A percentile compares a stretch with the other conserved stretches of the same genome.
These are phyloP conservation scores for Epistrophe eligans DNA, from an alignment of 2,888 invertebrate genomes.

Conservation along the genomic window DNA sequence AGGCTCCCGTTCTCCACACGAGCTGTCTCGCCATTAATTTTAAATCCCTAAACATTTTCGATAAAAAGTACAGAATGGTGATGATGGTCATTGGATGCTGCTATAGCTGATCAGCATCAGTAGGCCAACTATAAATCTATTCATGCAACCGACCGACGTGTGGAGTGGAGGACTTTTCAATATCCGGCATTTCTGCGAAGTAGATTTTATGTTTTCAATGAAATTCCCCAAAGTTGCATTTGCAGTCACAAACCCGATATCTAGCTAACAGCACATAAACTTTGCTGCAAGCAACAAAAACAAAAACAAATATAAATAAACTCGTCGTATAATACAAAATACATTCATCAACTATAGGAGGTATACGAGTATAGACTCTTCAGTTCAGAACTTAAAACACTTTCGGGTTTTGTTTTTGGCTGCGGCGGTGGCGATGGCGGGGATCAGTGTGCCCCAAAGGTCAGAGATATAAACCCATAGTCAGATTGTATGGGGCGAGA, in stretches of 20 bases:
- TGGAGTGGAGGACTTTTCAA: constrained; percentile 9
- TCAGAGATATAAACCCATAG: constrained; percentile 11
- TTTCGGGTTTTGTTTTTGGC: constrained; percentile 32
- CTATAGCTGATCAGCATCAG: background rate
- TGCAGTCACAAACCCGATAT: constrained; percentile 4
- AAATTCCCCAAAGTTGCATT: constrained; percentile 19
- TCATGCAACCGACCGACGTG: background rate
- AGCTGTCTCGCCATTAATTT: too few relatives aligned
- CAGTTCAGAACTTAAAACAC: constrained; percentile 49
- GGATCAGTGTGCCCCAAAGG: constrained; percentile 47
- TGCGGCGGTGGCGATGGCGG: background rate
- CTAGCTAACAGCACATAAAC: background rate
- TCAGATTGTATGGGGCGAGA: constrained; percentile 44
- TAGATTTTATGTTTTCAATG: constrained; percentile 46
- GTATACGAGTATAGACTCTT: background rate
- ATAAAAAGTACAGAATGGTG: constrained; percentile 16
- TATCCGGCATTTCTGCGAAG: constrained; percentile 52
- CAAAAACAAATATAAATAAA: constrained; percentile 15
- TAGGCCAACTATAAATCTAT: constrained; percentile 33
- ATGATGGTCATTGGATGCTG: background rate
- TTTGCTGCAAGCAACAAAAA: constrained; percentile 4
- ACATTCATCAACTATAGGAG: constrained; percentile 15
- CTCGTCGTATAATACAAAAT: constrained; percentile 11
- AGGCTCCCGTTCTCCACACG: too few relatives aligned
- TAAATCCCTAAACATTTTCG: background rate